Evolutionary conservation across 2,797 vertebrate species (phyloP), one percentile per base, ranked within the genome.

Genomic region (Falco berigora): DNA sequence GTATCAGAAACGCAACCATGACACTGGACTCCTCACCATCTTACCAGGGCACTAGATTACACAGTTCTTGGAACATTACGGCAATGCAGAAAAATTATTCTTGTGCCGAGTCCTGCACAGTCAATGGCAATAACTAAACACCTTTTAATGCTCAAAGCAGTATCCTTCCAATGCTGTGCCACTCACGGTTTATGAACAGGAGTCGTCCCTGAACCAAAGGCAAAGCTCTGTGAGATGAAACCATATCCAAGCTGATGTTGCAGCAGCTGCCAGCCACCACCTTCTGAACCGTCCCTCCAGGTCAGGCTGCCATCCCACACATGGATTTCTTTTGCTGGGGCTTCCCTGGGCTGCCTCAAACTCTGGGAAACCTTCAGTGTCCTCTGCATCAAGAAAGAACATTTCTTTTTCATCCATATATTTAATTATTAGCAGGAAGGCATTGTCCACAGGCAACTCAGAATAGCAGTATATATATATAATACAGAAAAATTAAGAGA

Each of bases 1-100:
- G 27, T 12, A 14, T 46, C 46, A 50, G 58, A 66, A 73, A 47
- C 3, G 23, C 21, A 56, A 15, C 23, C 0, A 1, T 0, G 4
- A 56, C 30, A 11, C 4, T 53, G 61, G 9, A 23, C 55, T 73
- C 30, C 61, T 17, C 30, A 15, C 9, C 61, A 27, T 9, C 34
- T 49, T 52, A 28, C 14, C 50, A 61, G 36, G 24, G 38, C 3
- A 14, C 28, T 66, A 34, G 47, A 40, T 52, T 13, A 47, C 7
- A 10, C 20, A 4, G 50, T 64, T 44, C 18, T 63, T 14, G 32
- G 40, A 82, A 34, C 8, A 38, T 50, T 44, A 71, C 34, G 30
- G 22, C 32, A 38, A 14, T 1, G 8, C 32, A 67, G 64, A n/a
- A 17, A 58, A 4, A 13, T 40, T 74, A 69, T 36, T 79, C 73